Evolutionary conservation across 1,140 invertebrate genomes (phyloP).

Genomic region (Venustaconcha ellipsiformis): DNA sequence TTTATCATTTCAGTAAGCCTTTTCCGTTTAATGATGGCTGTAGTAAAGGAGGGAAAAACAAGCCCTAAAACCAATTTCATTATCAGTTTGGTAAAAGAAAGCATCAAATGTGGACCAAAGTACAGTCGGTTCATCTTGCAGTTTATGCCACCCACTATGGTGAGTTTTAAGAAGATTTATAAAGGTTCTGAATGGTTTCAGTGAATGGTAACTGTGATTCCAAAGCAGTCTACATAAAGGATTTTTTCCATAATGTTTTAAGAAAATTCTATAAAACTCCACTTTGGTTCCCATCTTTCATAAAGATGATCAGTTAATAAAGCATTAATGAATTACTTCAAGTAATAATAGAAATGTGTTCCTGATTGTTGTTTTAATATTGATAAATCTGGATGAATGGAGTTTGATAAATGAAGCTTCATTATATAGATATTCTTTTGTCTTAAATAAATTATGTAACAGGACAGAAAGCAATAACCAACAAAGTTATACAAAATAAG

Average conservation of each 20-base stretch:
- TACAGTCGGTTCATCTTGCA: slow-evolving; percentile 82
- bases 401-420: too few relatives aligned
- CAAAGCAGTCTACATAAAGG: background rate
- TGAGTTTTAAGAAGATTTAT: slow-evolving; percentile 19
- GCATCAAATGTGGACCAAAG: slow-evolving; percentile 84
- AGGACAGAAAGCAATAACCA: too few relatives aligned
- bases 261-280: background rate
- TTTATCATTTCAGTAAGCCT: slow-evolving; percentile 67
- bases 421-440: too few relatives aligned
- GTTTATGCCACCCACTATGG: slow-evolving; percentile 78
- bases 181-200: background rate
- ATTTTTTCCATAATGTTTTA: background rate
- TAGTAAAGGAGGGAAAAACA: slow-evolving; percentile 81
- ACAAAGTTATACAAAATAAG: too few relatives aligned
- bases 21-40: slow-evolving; percentile 80
- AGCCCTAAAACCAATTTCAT: slow-evolving; percentile 90
- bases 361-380: too few relatives aligned
- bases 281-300: background rate
- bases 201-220: background rate
- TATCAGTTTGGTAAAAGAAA: slow-evolving; percentile 82
- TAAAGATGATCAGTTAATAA: background rate
- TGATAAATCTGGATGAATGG: too few relatives aligned
- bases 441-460: too few relatives aligned
- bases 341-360: too few relatives aligned
- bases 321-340: too few relatives aligned